phyloP scores from a whole-genome alignment of 1,140 invertebrate species.

The Thaumatotibia leucotreta region DNA sequence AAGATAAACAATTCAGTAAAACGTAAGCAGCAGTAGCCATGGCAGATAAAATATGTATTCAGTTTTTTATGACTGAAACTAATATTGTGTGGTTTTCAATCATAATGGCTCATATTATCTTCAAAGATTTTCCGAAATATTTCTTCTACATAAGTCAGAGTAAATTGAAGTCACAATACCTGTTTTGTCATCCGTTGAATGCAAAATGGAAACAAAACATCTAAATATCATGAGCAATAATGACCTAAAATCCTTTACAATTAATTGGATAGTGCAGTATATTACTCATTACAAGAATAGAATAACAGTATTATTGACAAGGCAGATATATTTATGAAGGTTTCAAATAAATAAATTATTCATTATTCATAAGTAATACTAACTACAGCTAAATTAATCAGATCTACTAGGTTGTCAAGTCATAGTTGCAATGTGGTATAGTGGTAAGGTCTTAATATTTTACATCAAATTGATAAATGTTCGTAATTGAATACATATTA shows the following conservation, averaged over 20 bases:
- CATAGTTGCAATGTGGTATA: no score
- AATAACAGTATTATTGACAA: not conserved
- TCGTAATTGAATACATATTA: no score
- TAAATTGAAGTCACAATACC: not conserved
- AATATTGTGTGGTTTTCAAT: no score
- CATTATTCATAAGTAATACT: no score
- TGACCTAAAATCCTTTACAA: not conserved
- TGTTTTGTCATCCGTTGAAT: not conserved
- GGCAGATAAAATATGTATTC: not conserved
- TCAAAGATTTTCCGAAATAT: not conserved
- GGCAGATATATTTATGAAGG: no score
- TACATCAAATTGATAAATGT: no score
- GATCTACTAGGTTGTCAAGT: no score
- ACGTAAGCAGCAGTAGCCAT: not conserved
- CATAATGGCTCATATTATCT: no score
- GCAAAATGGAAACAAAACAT: not conserved
- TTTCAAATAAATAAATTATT: no score
- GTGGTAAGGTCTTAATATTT: no score
- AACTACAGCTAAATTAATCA: no score
- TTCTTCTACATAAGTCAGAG: not conserved
- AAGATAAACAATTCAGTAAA: conserved; percentile 29
- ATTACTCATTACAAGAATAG: not conserved
- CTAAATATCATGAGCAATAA: not conserved
- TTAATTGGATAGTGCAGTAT: not conserved
- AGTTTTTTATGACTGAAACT: not conserved